A percentile compares a stretch with the other conserved stretches of the same genome.
These are phyloP conservation scores for Neelides folsomi DNA, from an alignment of 2,888 invertebrate species.

Conservation along the genomic window DNA sequence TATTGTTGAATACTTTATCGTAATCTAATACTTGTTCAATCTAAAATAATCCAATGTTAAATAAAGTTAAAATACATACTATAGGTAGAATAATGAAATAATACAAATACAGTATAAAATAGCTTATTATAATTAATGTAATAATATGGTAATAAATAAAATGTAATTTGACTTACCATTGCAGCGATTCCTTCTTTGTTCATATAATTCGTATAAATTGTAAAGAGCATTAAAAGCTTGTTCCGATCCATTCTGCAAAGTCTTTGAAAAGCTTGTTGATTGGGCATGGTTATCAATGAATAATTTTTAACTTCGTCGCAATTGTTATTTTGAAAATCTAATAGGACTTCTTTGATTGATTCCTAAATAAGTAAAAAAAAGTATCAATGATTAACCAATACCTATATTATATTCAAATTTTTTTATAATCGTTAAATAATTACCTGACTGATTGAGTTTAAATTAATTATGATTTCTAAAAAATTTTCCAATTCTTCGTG, in stretches of 20 bases:
- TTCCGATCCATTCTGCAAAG: conserved; percentile 13
- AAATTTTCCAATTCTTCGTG: conserved; percentile 13
- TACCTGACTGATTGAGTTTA: conserved; percentile 20
- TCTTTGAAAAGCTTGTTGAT: conserved; percentile 4
- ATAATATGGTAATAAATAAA: too few relatives aligned
- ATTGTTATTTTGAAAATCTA: conserved; percentile 9
- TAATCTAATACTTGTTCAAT: too few relatives aligned
- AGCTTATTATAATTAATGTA: too few relatives aligned
- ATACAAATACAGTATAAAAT: too few relatives aligned
- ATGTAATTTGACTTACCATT: conserved; percentile 7
- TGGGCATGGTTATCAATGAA: conserved; percentile 9
- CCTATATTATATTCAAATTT: too few relatives aligned
- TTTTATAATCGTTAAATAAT: not conserved
- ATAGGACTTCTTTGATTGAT: conserved; percentile 11
- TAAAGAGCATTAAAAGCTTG: conserved; percentile 4
- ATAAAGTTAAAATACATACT: too few relatives aligned
- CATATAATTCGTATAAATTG: conserved; percentile 14
- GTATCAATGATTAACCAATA: not conserved
- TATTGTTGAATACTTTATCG: too few relatives aligned
- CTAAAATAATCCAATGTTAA: too few relatives aligned
- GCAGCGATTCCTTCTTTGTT: conserved; percentile 9
- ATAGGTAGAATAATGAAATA: too few relatives aligned
- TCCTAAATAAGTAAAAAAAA: conserved; percentile 4
- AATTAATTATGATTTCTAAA: conserved; percentile 16
- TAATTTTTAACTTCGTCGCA: conserved; percentile 8